Evolutionary conservation across 2,113 vertebrate species (phyloP).

Genomic region (Tichodroma muraria): DNA sequence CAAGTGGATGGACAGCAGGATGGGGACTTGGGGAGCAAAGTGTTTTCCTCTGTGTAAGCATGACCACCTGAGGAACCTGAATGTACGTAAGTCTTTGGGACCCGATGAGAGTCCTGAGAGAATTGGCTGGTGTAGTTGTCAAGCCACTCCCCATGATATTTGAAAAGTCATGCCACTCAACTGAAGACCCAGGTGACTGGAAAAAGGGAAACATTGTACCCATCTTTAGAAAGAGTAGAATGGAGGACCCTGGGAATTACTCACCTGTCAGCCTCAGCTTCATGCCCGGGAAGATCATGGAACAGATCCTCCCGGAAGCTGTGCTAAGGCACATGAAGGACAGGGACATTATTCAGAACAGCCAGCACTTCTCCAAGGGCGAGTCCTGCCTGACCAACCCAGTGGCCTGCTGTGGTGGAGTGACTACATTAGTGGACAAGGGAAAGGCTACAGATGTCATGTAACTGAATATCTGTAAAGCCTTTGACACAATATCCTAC

Average conservation of each 20-base stretch:
- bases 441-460: neutral
- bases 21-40: neutral
- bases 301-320: neutral
- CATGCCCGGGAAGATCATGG: neutral
- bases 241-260: neutral
- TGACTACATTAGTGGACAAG: neutral
- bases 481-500: neutral
- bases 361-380: neutral
- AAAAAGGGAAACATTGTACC: neutral
- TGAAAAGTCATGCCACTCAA: neutral
- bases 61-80: neutral
- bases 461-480: neutral
- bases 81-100: neutral
- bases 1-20: neutral
- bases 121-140: neutral
- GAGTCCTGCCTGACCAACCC: neutral
- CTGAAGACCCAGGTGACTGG: neutral
- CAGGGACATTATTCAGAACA: fast-evolving
- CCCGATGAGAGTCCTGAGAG: neutral
- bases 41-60: neutral
- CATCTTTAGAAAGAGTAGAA: neutral
- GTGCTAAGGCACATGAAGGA: neutral
- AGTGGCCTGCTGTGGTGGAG: neutral
- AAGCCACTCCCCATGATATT: neutral
- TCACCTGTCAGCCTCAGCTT: fast-evolving